Evolutionary conservation across 2,888 invertebrate genomes (phyloP).

Genomic region (Luperina nickerlii): DNA sequence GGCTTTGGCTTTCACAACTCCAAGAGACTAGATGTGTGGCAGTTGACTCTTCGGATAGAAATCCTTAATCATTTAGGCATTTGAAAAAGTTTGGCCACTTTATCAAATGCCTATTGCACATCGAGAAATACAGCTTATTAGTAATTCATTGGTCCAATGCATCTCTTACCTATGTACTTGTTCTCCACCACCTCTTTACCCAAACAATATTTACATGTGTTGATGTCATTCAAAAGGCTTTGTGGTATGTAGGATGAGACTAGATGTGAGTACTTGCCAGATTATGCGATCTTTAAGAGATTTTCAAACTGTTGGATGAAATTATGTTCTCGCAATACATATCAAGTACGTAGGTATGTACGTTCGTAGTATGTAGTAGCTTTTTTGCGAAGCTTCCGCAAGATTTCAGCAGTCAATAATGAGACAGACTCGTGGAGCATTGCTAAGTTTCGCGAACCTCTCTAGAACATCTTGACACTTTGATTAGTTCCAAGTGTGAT

Average conservation of each 20-base stretch:
- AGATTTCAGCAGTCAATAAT: slow-evolving; percentile 4
- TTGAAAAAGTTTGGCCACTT: not conserved
- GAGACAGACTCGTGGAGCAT: not conserved
- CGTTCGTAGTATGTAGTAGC: no score
- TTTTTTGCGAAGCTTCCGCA: not conserved
- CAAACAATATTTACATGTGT: not conserved
- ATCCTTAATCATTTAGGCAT: not conserved
- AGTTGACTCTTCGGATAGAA: not conserved
- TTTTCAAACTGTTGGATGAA: not conserved
- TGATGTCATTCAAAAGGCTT: not conserved
- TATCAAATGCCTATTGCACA: slow-evolving; percentile 6
- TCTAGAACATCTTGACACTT: not conserved
- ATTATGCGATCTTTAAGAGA: not conserved
- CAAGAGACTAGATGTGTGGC: not conserved
- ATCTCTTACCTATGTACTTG: not conserved
- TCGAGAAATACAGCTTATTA: not conserved
- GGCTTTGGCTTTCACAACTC: not conserved
- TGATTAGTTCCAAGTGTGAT: slow-evolving; percentile 4
- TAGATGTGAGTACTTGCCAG: not conserved
- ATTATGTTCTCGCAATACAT: slow-evolving; percentile 5
- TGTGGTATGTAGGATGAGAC: not conserved
- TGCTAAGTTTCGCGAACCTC: not conserved
- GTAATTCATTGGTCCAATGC: not conserved
- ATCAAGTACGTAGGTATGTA: not conserved
- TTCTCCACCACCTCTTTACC: not conserved